These are phyloP conservation scores for Limnephilus lunatus DNA, from an alignment of 2,888 invertebrate genomes.

Conservation along the genomic window DNA sequence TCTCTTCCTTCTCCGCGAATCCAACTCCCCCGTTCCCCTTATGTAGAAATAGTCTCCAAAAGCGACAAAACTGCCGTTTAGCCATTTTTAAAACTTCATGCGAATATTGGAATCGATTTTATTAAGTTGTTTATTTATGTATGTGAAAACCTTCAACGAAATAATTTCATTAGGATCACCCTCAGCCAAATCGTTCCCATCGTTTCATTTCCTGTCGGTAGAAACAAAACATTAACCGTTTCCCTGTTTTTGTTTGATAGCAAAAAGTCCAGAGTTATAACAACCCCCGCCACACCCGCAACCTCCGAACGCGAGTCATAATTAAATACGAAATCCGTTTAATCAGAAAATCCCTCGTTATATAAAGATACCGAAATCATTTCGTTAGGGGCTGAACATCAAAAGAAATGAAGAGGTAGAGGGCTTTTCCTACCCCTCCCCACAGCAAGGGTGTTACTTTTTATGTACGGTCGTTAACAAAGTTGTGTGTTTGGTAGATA, in stretches of 20 bases:
- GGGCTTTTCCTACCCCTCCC: background rate
- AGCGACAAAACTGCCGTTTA: no score
- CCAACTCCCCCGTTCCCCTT: no score
- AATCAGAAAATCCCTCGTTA: constrained; percentile 32
- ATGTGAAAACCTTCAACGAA: background rate
- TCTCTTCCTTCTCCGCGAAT: no score
- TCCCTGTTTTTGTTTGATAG: background rate
- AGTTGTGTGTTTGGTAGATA: constrained; percentile 41
- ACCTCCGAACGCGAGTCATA: background rate
- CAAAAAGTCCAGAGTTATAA: background rate
- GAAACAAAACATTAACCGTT: background rate
- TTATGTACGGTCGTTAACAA: constrained; percentile 59
- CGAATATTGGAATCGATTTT: no score
- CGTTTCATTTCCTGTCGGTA: background rate
- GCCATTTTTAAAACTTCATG: background rate
- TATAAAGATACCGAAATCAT: constrained; percentile 23
- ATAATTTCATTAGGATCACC: background rate
- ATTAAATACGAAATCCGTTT: constrained; percentile 38
- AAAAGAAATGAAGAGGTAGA: constrained; percentile 44
- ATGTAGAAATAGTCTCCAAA: no score
- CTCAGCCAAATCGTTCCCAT: background rate
- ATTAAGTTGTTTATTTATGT: background rate
- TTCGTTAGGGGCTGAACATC: constrained; percentile 32
- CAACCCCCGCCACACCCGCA: background rate
- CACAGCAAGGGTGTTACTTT: constrained; percentile 52